These are phyloP conservation scores for Eugnorisma glareosa DNA, from an alignment of 2,888 invertebrate species.

Conservation along the genomic window DNA sequence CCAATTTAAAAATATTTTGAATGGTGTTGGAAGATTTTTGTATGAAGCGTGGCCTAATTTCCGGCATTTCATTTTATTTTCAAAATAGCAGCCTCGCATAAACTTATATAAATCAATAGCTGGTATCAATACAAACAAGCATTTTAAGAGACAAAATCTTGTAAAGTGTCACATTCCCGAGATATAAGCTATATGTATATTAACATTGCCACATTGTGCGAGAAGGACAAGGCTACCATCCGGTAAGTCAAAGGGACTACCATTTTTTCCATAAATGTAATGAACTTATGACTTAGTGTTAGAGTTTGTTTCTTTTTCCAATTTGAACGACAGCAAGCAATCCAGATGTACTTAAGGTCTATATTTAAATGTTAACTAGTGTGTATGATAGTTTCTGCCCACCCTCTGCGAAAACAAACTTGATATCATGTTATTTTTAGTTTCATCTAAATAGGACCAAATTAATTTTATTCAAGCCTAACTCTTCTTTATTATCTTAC, in stretches of 20 bases:
- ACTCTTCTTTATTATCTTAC: background rate
- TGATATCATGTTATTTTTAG: too few species aligned
- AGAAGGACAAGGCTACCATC: background rate
- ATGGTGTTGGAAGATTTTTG: too few species aligned
- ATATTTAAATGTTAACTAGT: background rate
- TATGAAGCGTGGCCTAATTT: background rate
- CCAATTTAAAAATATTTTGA: too few species aligned
- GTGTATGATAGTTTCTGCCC: background rate
- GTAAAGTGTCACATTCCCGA: background rate
- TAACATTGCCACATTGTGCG: background rate
- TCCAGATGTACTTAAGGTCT: background rate
- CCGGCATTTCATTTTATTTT: background rate
- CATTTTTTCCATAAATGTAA: background rate
- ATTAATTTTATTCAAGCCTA: background rate
- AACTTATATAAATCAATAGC: background rate
- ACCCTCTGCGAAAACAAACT: background rate
- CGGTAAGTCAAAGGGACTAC: background rate
- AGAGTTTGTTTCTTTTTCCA: background rate
- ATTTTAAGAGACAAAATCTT: too few species aligned
- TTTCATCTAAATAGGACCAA: too few species aligned
- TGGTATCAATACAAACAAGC: background rate
- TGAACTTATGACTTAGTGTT: background rate
- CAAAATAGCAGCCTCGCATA: background rate
- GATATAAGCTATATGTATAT: too few species aligned
- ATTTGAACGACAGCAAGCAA: background rate